Percentiles rank a stretch among this genome's conserved stretches.
phyloP scores from a whole-genome alignment of 1,140 invertebrate genomes.

The Atta colombica region DNA sequence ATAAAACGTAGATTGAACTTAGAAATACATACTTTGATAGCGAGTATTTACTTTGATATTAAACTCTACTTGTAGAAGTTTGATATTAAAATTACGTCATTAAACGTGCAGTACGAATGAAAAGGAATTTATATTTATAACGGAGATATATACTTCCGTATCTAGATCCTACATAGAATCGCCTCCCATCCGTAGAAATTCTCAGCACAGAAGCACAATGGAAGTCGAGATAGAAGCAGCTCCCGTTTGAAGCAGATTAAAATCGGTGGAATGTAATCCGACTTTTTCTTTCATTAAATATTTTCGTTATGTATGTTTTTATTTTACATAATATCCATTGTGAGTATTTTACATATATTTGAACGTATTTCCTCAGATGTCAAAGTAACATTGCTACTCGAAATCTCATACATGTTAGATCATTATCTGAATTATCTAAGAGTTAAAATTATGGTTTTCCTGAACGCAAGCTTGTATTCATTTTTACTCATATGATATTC shows the following conservation, averaged over 20 bases:
- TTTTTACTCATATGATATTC: slow-evolving; percentile 24
- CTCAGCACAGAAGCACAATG: not conserved
- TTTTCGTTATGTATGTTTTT: not conserved
- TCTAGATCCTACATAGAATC: not conserved
- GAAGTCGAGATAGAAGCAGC: not conserved
- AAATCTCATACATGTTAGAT: not conserved
- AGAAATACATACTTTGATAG: slow-evolving; percentile 5
- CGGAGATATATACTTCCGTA: not conserved
- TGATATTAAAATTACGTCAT: slow-evolving; percentile 36
- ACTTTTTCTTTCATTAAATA: not conserved
- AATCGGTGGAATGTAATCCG: slow-evolving; percentile 8
- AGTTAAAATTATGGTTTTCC: not conserved
- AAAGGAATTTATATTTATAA: slow-evolving; percentile 23
- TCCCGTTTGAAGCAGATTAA: not conserved
- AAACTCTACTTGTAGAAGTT: slow-evolving; percentile 31
- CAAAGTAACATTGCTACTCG: not conserved
- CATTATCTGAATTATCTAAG: not conserved
- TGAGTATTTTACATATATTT: not conserved
- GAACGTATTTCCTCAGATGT: not conserved
- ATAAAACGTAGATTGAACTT: slow-evolving; percentile 38
- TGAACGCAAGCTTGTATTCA: not conserved
- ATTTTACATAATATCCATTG: not conserved
- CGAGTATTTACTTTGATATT: slow-evolving; percentile 47
- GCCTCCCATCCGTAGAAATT: not conserved
- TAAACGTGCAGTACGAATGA: not conserved